Percentiles rank a stretch among this genome's conserved stretches.
Evolutionary conservation across 2,797 vertebrate species (phyloP).

Genomic region (Limnodromus scolopaceus): DNA sequence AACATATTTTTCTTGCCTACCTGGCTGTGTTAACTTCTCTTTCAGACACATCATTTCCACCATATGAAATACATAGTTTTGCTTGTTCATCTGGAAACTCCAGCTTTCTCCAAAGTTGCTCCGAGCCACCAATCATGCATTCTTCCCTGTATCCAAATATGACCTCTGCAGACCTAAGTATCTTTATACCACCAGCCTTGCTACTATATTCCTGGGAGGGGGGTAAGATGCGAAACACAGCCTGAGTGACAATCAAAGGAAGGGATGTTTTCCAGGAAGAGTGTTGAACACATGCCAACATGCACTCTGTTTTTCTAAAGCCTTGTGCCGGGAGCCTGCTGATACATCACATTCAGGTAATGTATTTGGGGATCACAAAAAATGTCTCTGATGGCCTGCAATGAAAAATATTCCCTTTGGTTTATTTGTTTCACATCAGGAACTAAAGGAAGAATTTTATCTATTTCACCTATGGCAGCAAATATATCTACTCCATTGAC

Average conservation of each 20-base stretch:
- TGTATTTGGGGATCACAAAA: not conserved
- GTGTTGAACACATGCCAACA: not conserved
- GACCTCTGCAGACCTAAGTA: not conserved
- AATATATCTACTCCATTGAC: not conserved
- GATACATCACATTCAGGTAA: not conserved
- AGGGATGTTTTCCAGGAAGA: not conserved
- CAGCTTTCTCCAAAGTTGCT: not conserved
- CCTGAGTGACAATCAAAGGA: not conserved
- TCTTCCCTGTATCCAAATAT: not conserved
- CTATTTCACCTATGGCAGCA: not conserved
- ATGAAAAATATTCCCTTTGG: not conserved
- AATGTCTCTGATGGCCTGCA: not conserved
- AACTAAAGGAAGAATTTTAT: not conserved
- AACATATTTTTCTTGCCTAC: conserved; percentile 24
- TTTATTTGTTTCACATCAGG: not conserved
- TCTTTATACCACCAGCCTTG: not conserved
- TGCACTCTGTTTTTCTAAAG: not conserved
- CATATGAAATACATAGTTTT: not conserved
- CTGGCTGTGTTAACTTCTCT: not conserved
- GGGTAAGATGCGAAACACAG: not conserved
- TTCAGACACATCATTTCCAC: not conserved
- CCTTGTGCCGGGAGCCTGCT: not conserved
- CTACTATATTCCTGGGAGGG: not conserved
- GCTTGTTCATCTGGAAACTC: not conserved
- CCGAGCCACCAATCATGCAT: not conserved